phyloP scores from a whole-genome alignment of 2,797 vertebrate genomes.

The Neosilurus mollespiculum region DNA sequence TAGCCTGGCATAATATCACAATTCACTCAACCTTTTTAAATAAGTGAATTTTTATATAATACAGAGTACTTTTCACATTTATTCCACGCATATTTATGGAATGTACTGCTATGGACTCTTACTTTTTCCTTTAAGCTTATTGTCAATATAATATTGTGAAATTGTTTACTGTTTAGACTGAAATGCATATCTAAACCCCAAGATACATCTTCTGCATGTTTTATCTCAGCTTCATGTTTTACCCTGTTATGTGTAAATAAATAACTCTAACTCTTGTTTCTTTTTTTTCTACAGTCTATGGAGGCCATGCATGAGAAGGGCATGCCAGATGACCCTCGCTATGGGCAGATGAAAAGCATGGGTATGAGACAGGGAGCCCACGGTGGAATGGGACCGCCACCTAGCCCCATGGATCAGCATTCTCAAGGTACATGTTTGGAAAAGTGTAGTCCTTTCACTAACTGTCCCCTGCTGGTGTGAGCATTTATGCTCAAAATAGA shows the following conservation, averaged over 20 bases:
- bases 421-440: constrained; percentile 81
- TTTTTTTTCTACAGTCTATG: constrained; percentile 76
- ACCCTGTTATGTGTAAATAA: background rate
- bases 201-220: too few species aligned
- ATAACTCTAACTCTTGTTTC: background rate
- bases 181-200: too few species aligned
- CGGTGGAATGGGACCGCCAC: constrained; percentile 90
- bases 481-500: too few species aligned
- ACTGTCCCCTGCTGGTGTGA: background rate
- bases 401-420: constrained; percentile 96
- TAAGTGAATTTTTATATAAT: background rate
- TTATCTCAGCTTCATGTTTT: background rate
- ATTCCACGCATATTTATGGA: background rate
- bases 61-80: background rate
- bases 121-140: background rate
- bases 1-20: background rate
- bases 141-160: background rate
- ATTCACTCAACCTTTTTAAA: background rate
- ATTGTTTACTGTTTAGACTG: background rate
- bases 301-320: constrained; percentile 92
- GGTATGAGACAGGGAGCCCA: constrained; percentile 83
- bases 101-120: background rate
- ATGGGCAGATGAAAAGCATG: constrained; percentile 90
- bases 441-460: background rate
- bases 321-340: constrained; percentile 86